These are phyloP conservation scores for Pectinophora gossypiella DNA, from an alignment of 1,140 invertebrate species.

Conservation along the genomic window DNA sequence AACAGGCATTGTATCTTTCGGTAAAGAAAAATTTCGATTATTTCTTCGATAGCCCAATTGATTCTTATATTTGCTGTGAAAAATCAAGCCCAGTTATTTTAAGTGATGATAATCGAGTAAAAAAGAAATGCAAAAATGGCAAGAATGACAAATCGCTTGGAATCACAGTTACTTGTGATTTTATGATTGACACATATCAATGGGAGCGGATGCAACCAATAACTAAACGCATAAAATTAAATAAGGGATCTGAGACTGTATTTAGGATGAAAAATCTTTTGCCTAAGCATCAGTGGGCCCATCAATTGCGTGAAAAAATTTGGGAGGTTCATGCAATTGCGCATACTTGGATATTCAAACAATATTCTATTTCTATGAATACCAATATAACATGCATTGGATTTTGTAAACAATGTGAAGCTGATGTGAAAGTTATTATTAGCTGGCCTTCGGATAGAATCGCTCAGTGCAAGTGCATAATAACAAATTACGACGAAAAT, in stretches of 20 bases:
- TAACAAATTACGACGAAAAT: neutral
- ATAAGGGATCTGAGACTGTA: neutral
- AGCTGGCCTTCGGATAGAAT: neutral
- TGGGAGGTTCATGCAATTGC: neutral
- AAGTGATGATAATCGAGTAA: neutral
- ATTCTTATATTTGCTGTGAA: neutral
- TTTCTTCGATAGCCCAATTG: neutral
- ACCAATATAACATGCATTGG: neutral
- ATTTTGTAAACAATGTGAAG: neutral
- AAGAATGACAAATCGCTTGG: neutral
- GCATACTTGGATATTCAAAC: neutral
- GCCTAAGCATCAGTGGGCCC: neutral
- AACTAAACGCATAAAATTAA: neutral
- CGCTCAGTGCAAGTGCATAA: neutral
- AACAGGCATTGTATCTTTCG: neutral
- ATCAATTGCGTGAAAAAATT: conserved; percentile 2
- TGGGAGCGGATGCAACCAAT: neutral
- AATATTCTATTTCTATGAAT: neutral
- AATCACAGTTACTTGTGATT: neutral
- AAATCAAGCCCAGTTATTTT: neutral
- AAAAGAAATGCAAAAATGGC: neutral
- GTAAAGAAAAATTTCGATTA: conserved; percentile 5
- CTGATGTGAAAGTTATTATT: conserved; percentile 2
- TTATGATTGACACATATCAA: neutral
- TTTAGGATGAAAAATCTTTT: neutral